These are phyloP conservation scores for Antrozous pallidus DNA, from an alignment of 2,797 vertebrate genomes.

Conservation along the genomic window DNA sequence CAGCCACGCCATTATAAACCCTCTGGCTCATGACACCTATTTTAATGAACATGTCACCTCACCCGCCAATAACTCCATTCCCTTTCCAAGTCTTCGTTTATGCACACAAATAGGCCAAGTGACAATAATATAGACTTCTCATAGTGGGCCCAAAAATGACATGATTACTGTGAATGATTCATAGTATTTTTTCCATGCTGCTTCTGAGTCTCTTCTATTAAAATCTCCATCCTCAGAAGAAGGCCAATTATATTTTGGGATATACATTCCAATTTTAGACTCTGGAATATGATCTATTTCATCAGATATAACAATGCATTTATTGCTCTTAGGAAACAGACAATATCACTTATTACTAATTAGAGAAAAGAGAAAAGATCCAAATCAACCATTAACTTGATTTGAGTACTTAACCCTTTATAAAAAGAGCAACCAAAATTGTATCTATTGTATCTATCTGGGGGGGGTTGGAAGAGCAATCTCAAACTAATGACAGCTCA, in stretches of 20 bases:
- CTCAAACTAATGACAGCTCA: conserved; percentile 39
- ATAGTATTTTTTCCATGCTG: conserved; percentile 62
- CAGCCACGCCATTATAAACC: conserved; percentile 22
- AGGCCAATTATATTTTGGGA: conserved; percentile 32
- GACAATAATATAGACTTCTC: conserved; percentile 74
- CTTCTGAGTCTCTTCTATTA: conserved; percentile 41
- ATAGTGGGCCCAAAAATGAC: conserved; percentile 66
- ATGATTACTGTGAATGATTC: conserved; percentile 44
- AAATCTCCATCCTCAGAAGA: conserved; percentile 63
- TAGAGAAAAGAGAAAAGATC: conserved; percentile 63
- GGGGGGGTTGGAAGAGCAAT: not conserved
- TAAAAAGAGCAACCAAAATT: conserved; percentile 50
- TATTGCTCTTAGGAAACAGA: conserved; percentile 68
- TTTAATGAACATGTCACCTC: conserved; percentile 20
- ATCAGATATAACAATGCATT: conserved; percentile 56
- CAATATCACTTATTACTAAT: conserved; percentile 66
- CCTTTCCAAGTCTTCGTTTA: not conserved
- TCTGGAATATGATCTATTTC: conserved; percentile 58
- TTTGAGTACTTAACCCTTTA: conserved; percentile 53
- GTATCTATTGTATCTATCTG: not conserved
- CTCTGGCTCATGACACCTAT: not conserved
- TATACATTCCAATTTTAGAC: conserved; percentile 61
- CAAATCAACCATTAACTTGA: conserved; percentile 73
- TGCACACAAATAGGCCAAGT: conserved; percentile 55
- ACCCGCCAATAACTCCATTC: not conserved